These are phyloP conservation scores for Raphicerus campestris DNA, from an alignment of 2,113 vertebrate genomes.

Conservation along the genomic window DNA sequence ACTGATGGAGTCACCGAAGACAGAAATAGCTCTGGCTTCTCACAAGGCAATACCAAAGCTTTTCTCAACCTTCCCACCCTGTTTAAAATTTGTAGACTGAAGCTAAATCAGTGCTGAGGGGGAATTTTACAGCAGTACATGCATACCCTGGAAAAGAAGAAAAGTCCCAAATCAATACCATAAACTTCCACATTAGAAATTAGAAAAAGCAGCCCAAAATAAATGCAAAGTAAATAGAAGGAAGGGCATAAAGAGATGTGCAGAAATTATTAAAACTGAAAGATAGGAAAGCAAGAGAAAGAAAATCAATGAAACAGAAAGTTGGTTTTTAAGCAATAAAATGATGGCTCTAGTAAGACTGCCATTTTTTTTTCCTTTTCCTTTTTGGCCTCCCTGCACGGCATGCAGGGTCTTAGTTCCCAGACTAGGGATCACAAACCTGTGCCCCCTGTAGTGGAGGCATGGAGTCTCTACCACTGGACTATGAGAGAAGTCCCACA, in stretches of 20 bases:
- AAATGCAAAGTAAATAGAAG: background rate
- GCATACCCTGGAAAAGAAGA: background rate
- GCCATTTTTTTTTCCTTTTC: no score
- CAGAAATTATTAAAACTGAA: background rate
- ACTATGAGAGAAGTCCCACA: background rate
- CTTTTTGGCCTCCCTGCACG: background rate
- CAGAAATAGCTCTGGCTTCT: rapidly evolving
- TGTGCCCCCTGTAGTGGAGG: background rate
- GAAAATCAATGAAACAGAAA: background rate
- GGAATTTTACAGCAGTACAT: background rate
- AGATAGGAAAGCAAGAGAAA: background rate
- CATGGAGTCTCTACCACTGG: background rate
- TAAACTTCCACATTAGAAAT: background rate
- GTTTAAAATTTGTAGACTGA: background rate
- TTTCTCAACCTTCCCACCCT: no score
- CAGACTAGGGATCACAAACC: background rate
- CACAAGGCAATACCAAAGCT: background rate
- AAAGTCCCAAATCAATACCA: background rate
- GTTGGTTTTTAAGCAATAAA: background rate
- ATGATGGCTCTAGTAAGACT: background rate
- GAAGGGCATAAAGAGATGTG: background rate
- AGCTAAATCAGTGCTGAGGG: background rate
- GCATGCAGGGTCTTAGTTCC: background rate
- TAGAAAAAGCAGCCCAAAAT: background rate
- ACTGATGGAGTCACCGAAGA: background rate